Evolutionary conservation across 1,140 invertebrate genomes (phyloP), one percentile per base, ranked within the genome.

Genomic region (Bombyx mandarina): DNA sequence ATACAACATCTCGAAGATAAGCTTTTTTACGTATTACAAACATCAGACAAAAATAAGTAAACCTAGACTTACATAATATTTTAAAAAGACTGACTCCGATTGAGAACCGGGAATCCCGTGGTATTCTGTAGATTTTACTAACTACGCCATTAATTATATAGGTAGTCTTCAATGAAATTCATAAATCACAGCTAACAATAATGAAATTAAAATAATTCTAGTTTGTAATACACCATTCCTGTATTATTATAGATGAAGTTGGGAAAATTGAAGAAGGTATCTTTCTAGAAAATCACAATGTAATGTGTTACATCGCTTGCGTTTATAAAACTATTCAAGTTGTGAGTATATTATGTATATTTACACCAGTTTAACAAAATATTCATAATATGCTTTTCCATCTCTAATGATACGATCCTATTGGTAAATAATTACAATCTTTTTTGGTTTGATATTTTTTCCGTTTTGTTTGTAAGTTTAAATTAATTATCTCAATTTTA

Each of bases 261-360:
- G 69, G 64, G 8, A 65, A 74, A 22, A 86, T 86, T 43, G 80
- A 82, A 49, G 62, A 82, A 69, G 82, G 82, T 7, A 73, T 75
- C 1, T 86, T 86, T 52, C 61, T 70, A 44, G 78, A 78, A 63
- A 71, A 84, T 18, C 74, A 67, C 42, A 70, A 80, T 49, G 80
- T 86, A 0, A 84, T 77, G 77, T 86, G 82, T 52, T 86, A 82
- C 35, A 66, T 86, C 42, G 62, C 73, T 4, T 86, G 82, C 57
- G 53, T 86, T 46, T 86, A 79, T 57, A 78, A 79, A 57, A 68
- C 62, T 18, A 63, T 75, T 43, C 75, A 79, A 74, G 79, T 84
- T 54, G 80, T 83, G 57, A 77, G 54, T 46, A 52, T 57, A 58
- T 57, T 51, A 46, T 18, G 12, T 18, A 18, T 18, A 18, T 18